Base-by-base conservation (phyloP, 64 coral and sea anemone species). In the Montipora foliosa region DNA sequence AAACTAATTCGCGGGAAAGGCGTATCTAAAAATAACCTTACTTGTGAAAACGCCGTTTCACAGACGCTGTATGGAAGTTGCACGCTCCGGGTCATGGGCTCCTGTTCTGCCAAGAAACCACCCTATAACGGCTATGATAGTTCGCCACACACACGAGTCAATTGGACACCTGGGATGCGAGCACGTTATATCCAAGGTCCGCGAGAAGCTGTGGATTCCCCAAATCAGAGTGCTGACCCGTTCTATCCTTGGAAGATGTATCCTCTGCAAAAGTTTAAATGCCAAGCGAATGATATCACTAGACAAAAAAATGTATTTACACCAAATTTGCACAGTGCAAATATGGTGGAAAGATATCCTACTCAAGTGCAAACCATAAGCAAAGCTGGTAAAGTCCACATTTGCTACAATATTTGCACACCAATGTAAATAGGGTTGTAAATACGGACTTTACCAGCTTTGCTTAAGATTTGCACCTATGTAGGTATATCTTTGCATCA, bases 121-220 rank as follows among this genome's bases (percentile, higher is more conserved):
- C 21, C 80, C 76, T n/a, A 49, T 52, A 2, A 76, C 86, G 17
- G 25, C 4, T 0, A 19, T 81, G 76, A 49, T 94, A 2, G 71
- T 87, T 67, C 20, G 48, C 59, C 82, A 94, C 45, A 76, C 83
- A 8, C 87, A 86, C 17, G 4, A 20, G 7, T 78, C 9, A 1
- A 89, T 80, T 11, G 88, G 93, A 2, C 75, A 93, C 44, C 37
- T 89, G 10, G 93, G 93, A 29, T 53, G 87, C 6, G 87, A 94
- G 57, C 87, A 95, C 48, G 10, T 95, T 3, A 76, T 90, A 58
- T 14, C 93, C 15, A 77, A 44, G 25, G 15, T 95, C 13, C 8
- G 88, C 0, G 93, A 95, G 59, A 89, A 66, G 19, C 62, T 95
- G 6, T 90, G 80, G 93, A 90, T 90, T 20, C 79, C 74, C 5